Percentiles rank a stretch among this genome's conserved stretches.
phyloP scores from a whole-genome alignment of 2,113 vertebrate species.

The Callocephalon fimbriatum region DNA sequence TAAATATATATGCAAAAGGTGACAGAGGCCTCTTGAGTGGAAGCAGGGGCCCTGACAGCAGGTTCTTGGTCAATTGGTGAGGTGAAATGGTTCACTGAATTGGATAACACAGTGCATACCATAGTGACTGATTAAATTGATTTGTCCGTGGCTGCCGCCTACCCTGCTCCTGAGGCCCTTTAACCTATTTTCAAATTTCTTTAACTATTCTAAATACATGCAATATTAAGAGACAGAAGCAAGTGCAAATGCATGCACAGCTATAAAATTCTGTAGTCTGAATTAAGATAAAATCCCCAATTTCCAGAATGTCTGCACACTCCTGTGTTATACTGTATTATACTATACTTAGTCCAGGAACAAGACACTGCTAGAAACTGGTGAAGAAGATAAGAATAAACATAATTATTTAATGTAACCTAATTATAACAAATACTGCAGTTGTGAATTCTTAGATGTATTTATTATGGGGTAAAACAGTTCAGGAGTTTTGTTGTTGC shows the following conservation, averaged over 20 bases:
- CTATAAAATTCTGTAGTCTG: background rate
- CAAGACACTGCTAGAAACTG: background rate
- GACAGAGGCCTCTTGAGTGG: conserved; percentile 16
- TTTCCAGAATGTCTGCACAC: background rate
- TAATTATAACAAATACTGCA: background rate
- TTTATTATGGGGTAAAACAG: background rate
- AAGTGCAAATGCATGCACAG: background rate
- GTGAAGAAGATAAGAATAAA: background rate
- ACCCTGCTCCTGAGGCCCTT: conserved; percentile 42
- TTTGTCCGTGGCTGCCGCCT: conserved; percentile 17
- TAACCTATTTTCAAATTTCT: conserved; percentile 46
- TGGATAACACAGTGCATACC: conserved; percentile 57
- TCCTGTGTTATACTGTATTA: background rate
- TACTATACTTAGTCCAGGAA: background rate
- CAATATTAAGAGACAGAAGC: background rate
- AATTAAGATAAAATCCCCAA: background rate
- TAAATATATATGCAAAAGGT: background rate
- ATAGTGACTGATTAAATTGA: conserved; percentile 72
- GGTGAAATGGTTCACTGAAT: conserved; percentile 69
- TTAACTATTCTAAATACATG: background rate
- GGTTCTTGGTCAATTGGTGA: conserved; percentile 55
- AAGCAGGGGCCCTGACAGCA: conserved; percentile 40
- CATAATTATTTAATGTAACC: background rate
- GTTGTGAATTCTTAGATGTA: background rate
- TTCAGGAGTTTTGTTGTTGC: background rate